Evolutionary conservation across 2,888 invertebrate species (phyloP).

Genomic region (Lamellibrachia satsuma): DNA sequence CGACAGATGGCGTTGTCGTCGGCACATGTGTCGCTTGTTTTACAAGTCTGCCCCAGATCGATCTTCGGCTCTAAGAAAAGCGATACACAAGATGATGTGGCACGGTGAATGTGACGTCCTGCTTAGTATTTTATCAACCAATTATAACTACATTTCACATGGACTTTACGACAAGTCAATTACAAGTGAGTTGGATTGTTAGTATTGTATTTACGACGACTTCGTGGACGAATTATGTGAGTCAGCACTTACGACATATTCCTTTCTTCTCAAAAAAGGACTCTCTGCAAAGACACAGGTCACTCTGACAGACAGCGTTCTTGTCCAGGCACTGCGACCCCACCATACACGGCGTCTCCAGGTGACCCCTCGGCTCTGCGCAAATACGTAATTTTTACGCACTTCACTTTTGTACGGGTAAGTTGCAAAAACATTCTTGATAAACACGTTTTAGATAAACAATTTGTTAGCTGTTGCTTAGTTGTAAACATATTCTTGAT

Average conservation of each 20-base stretch:
- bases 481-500: no score
- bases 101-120: no score
- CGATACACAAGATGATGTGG: not conserved
- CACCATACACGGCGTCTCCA: conserved; percentile 35
- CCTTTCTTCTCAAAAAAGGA: conserved; percentile 34
- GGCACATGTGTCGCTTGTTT: conserved; percentile 27
- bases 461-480: no score
- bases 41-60: conserved; percentile 30
- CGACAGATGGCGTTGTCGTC: conserved; percentile 35
- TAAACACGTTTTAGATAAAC: no score
- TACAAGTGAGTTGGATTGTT: no score
- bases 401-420: no score
- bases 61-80: conserved; percentile 31
- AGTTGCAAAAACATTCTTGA: no score
- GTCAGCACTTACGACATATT: conserved; percentile 31
- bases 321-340: conserved; percentile 33
- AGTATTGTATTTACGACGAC: no score
- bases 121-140: no score
- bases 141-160: no score
- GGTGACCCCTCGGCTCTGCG: conserved; percentile 31
- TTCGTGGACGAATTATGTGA: no score
- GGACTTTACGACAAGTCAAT: no score
- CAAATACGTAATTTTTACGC: not conserved
- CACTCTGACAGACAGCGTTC: conserved; percentile 35
- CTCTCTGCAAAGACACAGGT: conserved; percentile 35